Evolutionary conservation across 2,797 vertebrate genomes (phyloP).

Genomic region (Cossypha heuglini): DNA sequence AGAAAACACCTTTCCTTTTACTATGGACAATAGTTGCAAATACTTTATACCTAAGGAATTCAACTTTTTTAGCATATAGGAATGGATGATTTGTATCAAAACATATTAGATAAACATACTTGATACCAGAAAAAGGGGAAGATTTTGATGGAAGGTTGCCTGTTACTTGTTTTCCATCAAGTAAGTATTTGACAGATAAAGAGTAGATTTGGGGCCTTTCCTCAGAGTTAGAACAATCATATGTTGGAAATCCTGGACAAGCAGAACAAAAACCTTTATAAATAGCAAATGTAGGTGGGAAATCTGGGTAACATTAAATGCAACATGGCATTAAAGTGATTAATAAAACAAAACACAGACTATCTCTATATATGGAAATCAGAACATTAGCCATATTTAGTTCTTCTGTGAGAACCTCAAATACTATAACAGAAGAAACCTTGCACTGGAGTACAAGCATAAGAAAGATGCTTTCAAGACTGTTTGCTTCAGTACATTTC

Average conservation of each 20-base stretch:
- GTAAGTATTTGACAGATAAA: neutral
- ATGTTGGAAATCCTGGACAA: neutral
- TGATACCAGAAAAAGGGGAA: neutral
- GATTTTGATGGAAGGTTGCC: neutral
- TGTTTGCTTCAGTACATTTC: neutral
- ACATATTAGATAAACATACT: neutral
- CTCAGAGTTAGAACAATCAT: neutral
- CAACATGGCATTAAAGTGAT: neutral
- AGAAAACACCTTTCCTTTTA: neutral
- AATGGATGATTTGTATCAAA: neutral
- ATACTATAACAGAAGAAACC: neutral
- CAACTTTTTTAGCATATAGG: neutral
- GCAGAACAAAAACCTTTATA: neutral
- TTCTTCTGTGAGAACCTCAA: neutral
- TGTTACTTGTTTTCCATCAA: neutral
- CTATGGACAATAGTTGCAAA: neutral
- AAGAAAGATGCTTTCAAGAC: neutral
- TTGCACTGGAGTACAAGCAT: neutral
- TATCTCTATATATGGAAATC: neutral
- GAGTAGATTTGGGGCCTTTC: neutral
- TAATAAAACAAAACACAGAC: neutral
- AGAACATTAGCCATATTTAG: neutral
- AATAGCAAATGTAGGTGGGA: neutral
- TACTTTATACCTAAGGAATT: neutral
- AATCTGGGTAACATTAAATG: neutral